Evolutionary conservation across 2,113 vertebrate genomes (phyloP), one percentile per base, ranked within the genome.

Genomic region (Neogale vison): DNA sequence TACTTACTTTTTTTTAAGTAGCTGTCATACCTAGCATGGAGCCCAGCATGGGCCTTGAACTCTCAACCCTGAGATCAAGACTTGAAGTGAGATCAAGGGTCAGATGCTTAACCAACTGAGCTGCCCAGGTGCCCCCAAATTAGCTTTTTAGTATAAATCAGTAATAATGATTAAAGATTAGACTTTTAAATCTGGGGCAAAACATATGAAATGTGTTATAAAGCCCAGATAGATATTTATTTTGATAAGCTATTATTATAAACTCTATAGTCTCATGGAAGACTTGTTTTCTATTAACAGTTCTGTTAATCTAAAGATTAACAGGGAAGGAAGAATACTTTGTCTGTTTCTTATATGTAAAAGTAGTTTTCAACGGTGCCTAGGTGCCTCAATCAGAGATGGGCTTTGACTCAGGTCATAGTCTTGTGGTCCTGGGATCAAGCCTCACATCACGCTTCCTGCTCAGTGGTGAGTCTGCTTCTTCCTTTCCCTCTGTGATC

Each of bases 131-230:
- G 14, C 24, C 14, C 74, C 42, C 42, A 79, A 95, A 85, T 90
- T 93, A 71, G 63, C 55, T 91, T 95, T 97, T 67, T 79, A 84
- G 67, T 63, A 55, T 88, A 81, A 90, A 23, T 92, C 42, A 77
- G 65, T 61, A 59, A 55, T 88, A 63, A 59, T 80, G 31, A 76
- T 79, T 74, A 65, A 39, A 88, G 52, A 39, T 55, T 72, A 50
- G 67, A 31, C 18, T 95, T 94, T 94, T 85, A 31, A 89, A 86
- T 50, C 42, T 76, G 76, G 80, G n/a, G 31, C 21, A 67, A 52
- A 88, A 8, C 18, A n/a, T 84, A 67, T 36, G 21, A 83, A 84
- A 77, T 77, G n/a, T 80, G 15, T 55, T 83, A 12, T 31, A 65
- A 50, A 50, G 20, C 24, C 8, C 55, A 52, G 61, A 61, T 65